These are phyloP conservation scores for Heteractis magnifica DNA, from an alignment of 92 coral and sea anemone species.

Conservation along the genomic window DNA sequence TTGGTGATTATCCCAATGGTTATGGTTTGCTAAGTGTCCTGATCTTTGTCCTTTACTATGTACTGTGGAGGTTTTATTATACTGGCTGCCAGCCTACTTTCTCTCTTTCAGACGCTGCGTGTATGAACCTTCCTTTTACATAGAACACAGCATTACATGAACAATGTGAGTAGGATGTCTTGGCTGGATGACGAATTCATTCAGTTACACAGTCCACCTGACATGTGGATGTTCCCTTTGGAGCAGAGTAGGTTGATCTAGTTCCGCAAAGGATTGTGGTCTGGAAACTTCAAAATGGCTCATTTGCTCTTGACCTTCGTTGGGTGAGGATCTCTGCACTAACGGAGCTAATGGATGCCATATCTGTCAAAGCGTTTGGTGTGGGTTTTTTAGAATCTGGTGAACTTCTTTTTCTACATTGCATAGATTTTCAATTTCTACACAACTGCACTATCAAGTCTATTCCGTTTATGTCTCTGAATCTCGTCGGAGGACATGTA, in stretches of 20 bases:
- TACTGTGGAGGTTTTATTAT: too few species aligned
- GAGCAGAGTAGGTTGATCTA: neutral
- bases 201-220: too few species aligned
- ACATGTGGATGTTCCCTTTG: too few species aligned
- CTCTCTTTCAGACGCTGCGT: too few species aligned
- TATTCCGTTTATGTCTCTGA: slow-evolving; percentile 11
- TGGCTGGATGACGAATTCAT: too few species aligned
- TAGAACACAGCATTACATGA: too few species aligned
- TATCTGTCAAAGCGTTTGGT: neutral
- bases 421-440: slow-evolving; percentile 12
- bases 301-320: slow-evolving; percentile 3
- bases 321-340: neutral
- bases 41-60: too few species aligned
- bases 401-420: neutral
- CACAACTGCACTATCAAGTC: neutral
- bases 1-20: too few species aligned
- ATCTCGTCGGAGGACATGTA: slow-evolving; percentile 14
- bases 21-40: too few species aligned
- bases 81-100: too few species aligned
- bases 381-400: neutral
- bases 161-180: too few species aligned
- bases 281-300: neutral
- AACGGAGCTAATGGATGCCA: slow-evolving; percentile 5
- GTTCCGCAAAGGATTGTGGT: slow-evolving; percentile 1
- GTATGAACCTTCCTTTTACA: too few species aligned